Conservation (phyloP, 1,140 invertebrate genomes). For the Rhagoletis pomonella region DNA sequence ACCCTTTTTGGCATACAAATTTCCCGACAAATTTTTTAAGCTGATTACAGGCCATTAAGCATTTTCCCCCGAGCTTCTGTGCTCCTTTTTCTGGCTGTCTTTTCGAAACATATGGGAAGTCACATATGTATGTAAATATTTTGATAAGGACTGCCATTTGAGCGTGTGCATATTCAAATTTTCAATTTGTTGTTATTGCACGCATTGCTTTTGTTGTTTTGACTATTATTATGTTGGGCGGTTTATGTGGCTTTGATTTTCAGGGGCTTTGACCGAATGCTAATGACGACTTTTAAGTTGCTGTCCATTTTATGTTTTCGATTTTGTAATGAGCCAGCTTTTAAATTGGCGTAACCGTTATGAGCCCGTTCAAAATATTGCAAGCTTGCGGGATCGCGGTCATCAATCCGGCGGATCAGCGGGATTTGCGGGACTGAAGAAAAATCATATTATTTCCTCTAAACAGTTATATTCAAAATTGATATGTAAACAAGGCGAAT, state of each 20-base stretch:
- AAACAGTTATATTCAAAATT: too few species aligned
- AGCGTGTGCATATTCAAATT: not conserved
- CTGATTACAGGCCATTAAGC: slow-evolving; percentile 52
- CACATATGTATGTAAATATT: slow-evolving; percentile 22
- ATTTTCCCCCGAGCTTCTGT: slow-evolving; percentile 21
- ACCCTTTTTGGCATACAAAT: slow-evolving; percentile 47
- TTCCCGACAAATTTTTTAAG: slow-evolving; percentile 46
- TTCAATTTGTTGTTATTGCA: not conserved
- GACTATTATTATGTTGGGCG: not conserved
- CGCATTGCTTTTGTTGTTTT: slow-evolving; percentile 11
- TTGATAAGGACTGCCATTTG: slow-evolving; percentile 45
- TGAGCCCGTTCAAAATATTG: too few species aligned
- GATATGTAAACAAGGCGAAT: too few species aligned
- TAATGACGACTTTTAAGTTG: slow-evolving; percentile 10
- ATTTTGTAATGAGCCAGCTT: too few species aligned
- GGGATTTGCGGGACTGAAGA: too few species aligned
- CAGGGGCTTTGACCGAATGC: not conserved
- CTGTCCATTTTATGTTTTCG: not conserved
- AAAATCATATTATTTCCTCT: too few species aligned
- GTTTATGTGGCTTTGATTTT: not conserved
- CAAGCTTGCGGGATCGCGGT: too few species aligned
- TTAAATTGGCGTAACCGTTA: too few species aligned
- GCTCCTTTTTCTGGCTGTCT: slow-evolving; percentile 13
- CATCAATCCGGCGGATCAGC: too few species aligned
- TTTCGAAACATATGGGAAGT: slow-evolving; percentile 23